Evolutionary conservation across 2,113 vertebrate genomes (phyloP), one percentile per base, ranked within the genome.

Genomic region (Sinocyclocheilus grahami): DNA sequence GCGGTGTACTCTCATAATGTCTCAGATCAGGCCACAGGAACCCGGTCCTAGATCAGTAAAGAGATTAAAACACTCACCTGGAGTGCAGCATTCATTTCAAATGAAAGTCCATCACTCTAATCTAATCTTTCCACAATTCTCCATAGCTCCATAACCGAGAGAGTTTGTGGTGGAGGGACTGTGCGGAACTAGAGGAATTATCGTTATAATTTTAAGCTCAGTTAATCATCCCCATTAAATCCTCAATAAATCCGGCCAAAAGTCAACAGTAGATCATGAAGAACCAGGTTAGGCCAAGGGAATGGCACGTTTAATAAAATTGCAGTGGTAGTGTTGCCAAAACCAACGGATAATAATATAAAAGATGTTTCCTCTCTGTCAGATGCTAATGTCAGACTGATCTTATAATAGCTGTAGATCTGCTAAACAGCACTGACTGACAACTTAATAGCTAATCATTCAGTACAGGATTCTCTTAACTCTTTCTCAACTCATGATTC

Each of bases 401-500:
- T 78, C 8, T 37, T 33, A 37, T 20, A 58, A 78, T 78, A 55
- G n/a, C 4, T 9, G 51, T 18, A 33, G 74, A 27, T 78, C 13
- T 55, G 48, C 27, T 33, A 33, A 78, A 78, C 76, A 55, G 18
- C 8, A 5, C 27, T 11, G 75, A 78, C 8, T 20, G 75, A 78
- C 48, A 71, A 3, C 33, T 39, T 55, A 78, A 78, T 51, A 78
- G 75, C 48, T 27, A 24, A 77, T 77, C 24, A 78, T 20, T 78
- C 27, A 78, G 20, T 58, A 78, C 16, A 58, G 76, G 51, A 58
- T 33, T 78, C 4, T 10, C 27, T 55, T 8, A 46, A 46, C 72
- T 37, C 5, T 51, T 51, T 51, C 14, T 53, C 51, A 1, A 1
- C 51, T 16, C 16, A 8, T 46, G 42, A 77, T 77, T 51, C 46